phyloP scores from a whole-genome alignment of 2,888 invertebrate species.

The Diloba caeruleocephala region DNA sequence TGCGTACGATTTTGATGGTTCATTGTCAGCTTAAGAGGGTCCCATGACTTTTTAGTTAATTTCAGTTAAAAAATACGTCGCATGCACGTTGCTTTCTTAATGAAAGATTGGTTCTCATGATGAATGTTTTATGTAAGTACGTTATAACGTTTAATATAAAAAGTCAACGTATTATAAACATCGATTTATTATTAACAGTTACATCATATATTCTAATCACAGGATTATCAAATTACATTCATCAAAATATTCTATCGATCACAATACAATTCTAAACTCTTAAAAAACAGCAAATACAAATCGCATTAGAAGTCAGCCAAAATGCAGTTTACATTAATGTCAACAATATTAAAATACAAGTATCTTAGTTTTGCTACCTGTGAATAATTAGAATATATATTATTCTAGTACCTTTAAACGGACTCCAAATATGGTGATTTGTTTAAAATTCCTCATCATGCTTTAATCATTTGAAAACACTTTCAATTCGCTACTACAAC shows the following conservation, averaged over 20 bases:
- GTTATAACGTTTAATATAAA: too few relatives aligned
- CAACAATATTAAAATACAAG: constrained; percentile 28
- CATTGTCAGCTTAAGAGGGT: too few relatives aligned
- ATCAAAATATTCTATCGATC: constrained; percentile 64
- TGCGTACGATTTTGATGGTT: too few relatives aligned
- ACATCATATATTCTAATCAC: constrained; percentile 76
- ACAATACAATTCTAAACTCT: constrained; percentile 60
- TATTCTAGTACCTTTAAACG: constrained; percentile 38
- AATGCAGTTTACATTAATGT: constrained; percentile 15
- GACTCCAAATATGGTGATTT: constrained; percentile 29
- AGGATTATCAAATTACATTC: constrained; percentile 75
- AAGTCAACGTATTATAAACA: constrained; percentile 60
- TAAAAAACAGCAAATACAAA: constrained; percentile 57
- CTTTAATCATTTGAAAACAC: not conserved
- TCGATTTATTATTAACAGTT: constrained; percentile 79
- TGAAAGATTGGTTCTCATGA: too few relatives aligned
- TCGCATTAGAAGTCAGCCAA: constrained; percentile 43
- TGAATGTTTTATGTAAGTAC: too few relatives aligned
- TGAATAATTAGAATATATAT: constrained; percentile 41
- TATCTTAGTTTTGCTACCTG: constrained; percentile 38
- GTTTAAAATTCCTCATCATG: constrained; percentile 13
- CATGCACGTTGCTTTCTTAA: too few relatives aligned
- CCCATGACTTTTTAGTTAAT: too few relatives aligned
- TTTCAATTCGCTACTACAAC: constrained; percentile 2
- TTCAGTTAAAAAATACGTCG: too few relatives aligned